A percentile compares a stretch with the other conserved stretches of the same genome.
phyloP scores from a whole-genome alignment of 1,140 invertebrate genomes.

The Dendroctonus valens region DNA sequence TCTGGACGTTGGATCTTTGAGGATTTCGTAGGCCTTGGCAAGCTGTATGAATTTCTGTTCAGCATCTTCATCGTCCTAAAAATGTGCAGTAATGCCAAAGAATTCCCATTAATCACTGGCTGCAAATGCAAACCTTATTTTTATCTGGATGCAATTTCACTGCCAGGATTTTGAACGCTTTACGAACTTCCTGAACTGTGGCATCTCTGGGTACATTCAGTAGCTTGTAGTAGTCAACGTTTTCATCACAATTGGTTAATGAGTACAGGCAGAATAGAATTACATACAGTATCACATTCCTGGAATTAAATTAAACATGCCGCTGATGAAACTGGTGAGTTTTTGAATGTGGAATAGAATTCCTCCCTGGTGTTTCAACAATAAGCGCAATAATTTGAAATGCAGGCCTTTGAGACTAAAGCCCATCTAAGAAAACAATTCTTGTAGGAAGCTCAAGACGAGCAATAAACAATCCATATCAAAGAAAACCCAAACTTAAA shows the following conservation, averaged over 20 bases:
- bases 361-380: too few species aligned
- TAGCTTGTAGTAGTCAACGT: conserved; percentile 61
- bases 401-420: too few species aligned
- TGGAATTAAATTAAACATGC: conserved; percentile 5
- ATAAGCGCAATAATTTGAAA: too few species aligned
- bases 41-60: conserved; percentile 76
- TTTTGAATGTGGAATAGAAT: too few species aligned
- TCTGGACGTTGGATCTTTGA: conserved; percentile 77
- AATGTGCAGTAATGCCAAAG: not conserved
- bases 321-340: too few species aligned
- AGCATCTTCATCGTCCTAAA: conserved; percentile 67
- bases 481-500: too few species aligned
- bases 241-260: conserved; percentile 8
- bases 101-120: not conserved
- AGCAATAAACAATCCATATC: too few species aligned
- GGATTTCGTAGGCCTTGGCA: conserved; percentile 78
- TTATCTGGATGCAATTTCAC: conserved; percentile 82
- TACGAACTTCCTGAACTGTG: conserved; percentile 70
- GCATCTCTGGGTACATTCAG: conserved; percentile 70
- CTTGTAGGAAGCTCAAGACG: too few species aligned
- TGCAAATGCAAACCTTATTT: conserved; percentile 60
- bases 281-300: not conserved
- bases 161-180: conserved; percentile 80
- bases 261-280: not conserved
- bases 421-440: too few species aligned